Base-by-base conservation (phyloP, 2,113 vertebrate species). In the Periophthalmus modestus region DNA sequence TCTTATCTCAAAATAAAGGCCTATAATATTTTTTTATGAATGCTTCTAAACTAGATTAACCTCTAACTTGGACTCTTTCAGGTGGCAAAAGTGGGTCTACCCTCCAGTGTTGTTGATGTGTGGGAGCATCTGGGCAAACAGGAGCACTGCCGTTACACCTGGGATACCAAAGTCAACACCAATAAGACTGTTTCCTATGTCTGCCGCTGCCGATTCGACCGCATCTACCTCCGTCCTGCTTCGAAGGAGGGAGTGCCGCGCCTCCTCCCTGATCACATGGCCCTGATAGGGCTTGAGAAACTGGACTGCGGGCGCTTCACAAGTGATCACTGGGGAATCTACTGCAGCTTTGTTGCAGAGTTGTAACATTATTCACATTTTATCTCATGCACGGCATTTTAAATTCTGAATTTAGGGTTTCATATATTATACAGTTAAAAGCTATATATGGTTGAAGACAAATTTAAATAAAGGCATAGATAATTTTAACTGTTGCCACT, bases 271-370 rank as follows among this genome's bases (percentile, higher is more conserved):
- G 94, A 90, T 55, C 95, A 94, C 87, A 93, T 99, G 93, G 93
- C 94, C 68, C 89, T 99, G 69, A 82, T 99, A 0, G 97, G 98
- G 1, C 79, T 95, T 82, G 97, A 99, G 79, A 98, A 97, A 84
- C 88, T 99, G 67, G 95, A 97, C 80, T 99, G 97, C 88, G 95
- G 96, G 1, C 93, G 92, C 69, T 98, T 94, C 85, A 94, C 94
- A 5, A 99, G 97, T 72, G 97, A 99, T 85, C 98, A 99, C 89
- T 99, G 98, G 97, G 97, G 98, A 47, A 90, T 99, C 68, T 93
- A 97, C 66, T 97, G 97, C 74, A 94, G 83, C 69, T 95, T 98
- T 71, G 84, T 79, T 15, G 10, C 69, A 23, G 78, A 19, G 0
- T 90, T 86, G 62, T 79, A 66, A 65, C 11, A 2, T 4, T 4